A percentile compares a stretch with the other conserved stretches of the same genome.
Evolutionary conservation across 37 sponge, comb jelly and placozoan genomes (phyloP).

Genomic region (Axinella damicornis): DNA sequence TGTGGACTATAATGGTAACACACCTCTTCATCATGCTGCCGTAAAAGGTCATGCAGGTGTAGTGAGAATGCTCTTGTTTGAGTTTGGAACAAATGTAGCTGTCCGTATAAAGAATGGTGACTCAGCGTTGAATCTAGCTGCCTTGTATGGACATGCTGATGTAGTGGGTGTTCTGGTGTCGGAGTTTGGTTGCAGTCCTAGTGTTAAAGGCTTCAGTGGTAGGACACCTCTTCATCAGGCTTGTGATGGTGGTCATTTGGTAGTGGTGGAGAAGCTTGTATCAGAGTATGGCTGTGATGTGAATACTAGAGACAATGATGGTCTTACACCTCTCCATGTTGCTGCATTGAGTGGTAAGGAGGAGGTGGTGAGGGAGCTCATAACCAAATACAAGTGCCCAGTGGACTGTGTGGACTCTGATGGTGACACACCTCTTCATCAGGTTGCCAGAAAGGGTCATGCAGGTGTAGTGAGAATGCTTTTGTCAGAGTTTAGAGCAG

Average conservation of each 20-base stretch:
- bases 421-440: too few relatives aligned
- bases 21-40: conserved; percentile 5
- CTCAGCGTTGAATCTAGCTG: conserved; percentile 3
- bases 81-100: background rate
- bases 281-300: conserved; percentile 13
- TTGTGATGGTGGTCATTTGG: conserved; percentile 9
- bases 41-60: background rate
- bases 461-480: too few relatives aligned
- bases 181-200: conserved; percentile 1
- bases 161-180: background rate
- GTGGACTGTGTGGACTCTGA: too few relatives aligned
- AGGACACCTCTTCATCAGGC: conserved; percentile 8
- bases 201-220: background rate
- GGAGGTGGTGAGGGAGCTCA: too few relatives aligned
- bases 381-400: too few relatives aligned
- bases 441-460: too few relatives aligned
- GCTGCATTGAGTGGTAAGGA: too few relatives aligned
- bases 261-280: conserved; percentile 2
- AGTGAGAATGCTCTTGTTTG: background rate
- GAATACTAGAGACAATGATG: conserved; percentile 3
- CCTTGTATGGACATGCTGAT: background rate
- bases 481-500: too few relatives aligned
- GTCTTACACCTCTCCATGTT: too few relatives aligned
- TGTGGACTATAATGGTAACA: background rate
- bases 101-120: background rate